Conservation (phyloP, 2,113 vertebrate genomes). For the Arvicanthis niloticus region DNA sequence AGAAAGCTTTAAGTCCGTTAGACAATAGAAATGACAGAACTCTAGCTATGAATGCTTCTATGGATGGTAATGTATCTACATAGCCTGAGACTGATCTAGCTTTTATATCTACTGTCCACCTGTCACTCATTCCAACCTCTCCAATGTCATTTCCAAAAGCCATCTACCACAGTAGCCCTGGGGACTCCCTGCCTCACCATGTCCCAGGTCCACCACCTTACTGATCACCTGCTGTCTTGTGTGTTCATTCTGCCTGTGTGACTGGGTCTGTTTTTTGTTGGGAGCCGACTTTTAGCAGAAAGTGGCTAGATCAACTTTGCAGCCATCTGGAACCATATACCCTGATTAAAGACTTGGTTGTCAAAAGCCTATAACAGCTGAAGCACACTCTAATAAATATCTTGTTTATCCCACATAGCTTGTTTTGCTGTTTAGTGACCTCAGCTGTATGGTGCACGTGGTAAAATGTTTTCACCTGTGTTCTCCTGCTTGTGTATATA, state of each 20-base stretch:
- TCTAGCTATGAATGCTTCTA: neutral
- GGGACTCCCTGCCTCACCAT: neutral
- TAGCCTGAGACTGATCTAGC: neutral
- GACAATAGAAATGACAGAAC: neutral
- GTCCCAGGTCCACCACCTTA: rapidly evolving
- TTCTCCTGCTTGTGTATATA: too few relatives aligned
- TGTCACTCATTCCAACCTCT: neutral
- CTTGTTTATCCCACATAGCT: too few relatives aligned
- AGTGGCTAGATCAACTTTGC: too few relatives aligned
- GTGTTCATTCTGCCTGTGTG: neutral
- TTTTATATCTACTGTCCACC: neutral
- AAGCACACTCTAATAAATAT: too few relatives aligned
- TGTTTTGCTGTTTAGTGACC: too few relatives aligned
- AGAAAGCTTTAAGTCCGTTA: neutral
- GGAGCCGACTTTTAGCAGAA: too few relatives aligned
- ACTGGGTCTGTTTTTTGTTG: neutral
- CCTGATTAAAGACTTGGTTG: too few relatives aligned
- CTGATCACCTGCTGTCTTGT: too few relatives aligned
- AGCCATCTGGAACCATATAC: too few relatives aligned
- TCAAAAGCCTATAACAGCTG: too few relatives aligned
- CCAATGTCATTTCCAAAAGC: neutral
- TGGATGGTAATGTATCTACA: neutral
- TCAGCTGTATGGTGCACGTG: too few relatives aligned
- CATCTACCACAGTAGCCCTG: neutral
- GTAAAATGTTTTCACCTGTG: too few relatives aligned